These are phyloP conservation scores for Aix galericulata DNA, from an alignment of 2,113 vertebrate genomes.

Conservation along the genomic window DNA sequence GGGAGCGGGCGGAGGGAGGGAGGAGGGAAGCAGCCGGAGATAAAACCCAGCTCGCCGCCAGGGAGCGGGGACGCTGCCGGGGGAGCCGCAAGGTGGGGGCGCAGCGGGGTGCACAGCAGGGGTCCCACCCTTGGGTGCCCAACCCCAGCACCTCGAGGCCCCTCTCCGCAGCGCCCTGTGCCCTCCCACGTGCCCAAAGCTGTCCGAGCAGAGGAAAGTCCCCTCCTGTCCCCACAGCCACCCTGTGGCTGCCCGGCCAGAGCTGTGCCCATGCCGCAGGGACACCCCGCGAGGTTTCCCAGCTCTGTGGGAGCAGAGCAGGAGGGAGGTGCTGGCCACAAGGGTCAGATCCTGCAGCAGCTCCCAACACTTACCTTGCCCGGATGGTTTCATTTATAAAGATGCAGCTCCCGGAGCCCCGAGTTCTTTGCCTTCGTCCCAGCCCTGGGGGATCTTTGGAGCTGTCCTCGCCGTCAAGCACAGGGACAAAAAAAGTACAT, in stretches of 20 bases:
- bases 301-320: background rate
- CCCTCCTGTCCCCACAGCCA: background rate
- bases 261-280: background rate
- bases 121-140: background rate
- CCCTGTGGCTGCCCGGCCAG: background rate
- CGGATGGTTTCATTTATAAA: background rate
- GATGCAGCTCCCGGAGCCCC: background rate
- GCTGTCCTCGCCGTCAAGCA: fast-evolving
- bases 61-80: background rate
- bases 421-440: background rate
- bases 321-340: background rate
- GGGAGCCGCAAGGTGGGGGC: background rate
- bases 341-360: background rate
- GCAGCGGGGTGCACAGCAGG: background rate
- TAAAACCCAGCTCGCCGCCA: conserved; percentile 9
- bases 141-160: fast-evolving
- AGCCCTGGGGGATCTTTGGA: background rate
- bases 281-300: background rate
- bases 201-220: background rate
- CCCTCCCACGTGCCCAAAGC: fast-evolving
- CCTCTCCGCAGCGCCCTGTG: fast-evolving
- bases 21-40: background rate
- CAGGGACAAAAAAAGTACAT: background rate
- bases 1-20: conserved; percentile 5
- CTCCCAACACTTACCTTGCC: background rate